Evolutionary conservation across 1,140 invertebrate species (phyloP).

Genomic region (Cydia pomonella): DNA sequence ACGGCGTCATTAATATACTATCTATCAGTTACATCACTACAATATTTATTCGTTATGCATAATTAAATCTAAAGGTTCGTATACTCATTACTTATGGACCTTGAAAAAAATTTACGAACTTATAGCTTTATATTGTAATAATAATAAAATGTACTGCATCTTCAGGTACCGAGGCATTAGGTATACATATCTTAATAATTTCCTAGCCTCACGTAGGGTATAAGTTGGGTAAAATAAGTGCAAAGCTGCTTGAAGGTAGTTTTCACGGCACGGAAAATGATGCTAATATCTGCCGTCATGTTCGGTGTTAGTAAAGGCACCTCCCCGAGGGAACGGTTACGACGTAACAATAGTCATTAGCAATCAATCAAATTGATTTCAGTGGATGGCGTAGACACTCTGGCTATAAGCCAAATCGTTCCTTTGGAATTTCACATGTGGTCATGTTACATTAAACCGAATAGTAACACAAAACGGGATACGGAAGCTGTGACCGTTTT

Average conservation of each 20-base stretch:
- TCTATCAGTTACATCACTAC: not conserved
- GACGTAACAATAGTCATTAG: slow-evolving; percentile 70
- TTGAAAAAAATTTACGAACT: too few relatives aligned
- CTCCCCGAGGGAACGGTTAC: slow-evolving; percentile 57
- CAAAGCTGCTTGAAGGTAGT: not conserved
- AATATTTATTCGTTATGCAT: slow-evolving; percentile 58
- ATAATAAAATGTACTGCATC: too few relatives aligned
- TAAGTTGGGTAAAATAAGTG: slow-evolving; percentile 29
- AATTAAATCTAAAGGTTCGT: slow-evolving; percentile 31
- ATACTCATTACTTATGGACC: too few relatives aligned
- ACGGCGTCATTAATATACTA: not conserved
- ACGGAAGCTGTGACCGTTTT: slow-evolving; percentile 50
- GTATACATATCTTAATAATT: too few relatives aligned
- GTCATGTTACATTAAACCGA: slow-evolving; percentile 29
- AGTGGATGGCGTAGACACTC: slow-evolving; percentile 56
- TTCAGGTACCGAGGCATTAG: too few relatives aligned
- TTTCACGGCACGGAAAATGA: slow-evolving; percentile 48
- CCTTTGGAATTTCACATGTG: slow-evolving; percentile 48
- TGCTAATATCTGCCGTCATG: slow-evolving; percentile 61
- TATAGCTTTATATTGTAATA: too few relatives aligned
- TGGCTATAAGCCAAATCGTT: slow-evolving; percentile 54
- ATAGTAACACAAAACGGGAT: slow-evolving; percentile 40
- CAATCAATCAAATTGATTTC: slow-evolving; percentile 67
- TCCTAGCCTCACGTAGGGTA: too few relatives aligned
- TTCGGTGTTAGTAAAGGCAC: slow-evolving; percentile 57